These are phyloP conservation scores for Clupea harengus DNA, from an alignment of 2,113 vertebrate genomes.

Conservation along the genomic window DNA sequence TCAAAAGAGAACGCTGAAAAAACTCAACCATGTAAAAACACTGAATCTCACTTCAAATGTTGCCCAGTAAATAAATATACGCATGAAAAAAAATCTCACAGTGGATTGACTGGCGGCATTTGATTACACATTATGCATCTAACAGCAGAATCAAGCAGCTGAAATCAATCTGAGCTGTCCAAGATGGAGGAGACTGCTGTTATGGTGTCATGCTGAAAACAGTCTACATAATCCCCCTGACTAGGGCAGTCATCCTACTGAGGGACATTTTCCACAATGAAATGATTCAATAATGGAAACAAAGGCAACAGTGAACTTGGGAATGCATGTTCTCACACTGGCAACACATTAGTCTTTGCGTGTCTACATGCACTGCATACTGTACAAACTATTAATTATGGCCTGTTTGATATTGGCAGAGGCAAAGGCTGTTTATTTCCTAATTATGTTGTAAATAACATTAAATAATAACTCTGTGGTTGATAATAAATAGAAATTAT, in stretches of 20 bases:
- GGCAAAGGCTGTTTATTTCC: background rate
- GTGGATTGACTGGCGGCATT: background rate
- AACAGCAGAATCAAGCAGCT: slow-evolving; percentile 4
- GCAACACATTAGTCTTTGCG: background rate
- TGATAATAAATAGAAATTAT: background rate
- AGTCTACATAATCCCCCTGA: background rate
- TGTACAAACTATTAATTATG: background rate
- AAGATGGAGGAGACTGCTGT: background rate
- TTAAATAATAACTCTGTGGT: background rate
- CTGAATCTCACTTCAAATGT: slow-evolving; percentile 37
- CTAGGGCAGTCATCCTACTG: background rate
- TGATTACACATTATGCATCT: background rate
- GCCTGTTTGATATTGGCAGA: background rate
- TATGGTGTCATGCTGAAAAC: slow-evolving; percentile 46
- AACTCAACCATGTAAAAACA: slow-evolving; percentile 25
- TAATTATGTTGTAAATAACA: background rate
- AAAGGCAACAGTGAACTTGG: background rate
- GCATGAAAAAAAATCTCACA: slow-evolving; percentile 14
- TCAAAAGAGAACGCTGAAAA: slow-evolving; percentile 20
- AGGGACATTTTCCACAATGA: slow-evolving; percentile 1
- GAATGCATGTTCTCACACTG: background rate
- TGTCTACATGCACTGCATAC: background rate
- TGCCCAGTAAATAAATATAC: slow-evolving; percentile 10
- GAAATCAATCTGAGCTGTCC: background rate
- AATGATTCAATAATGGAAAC: background rate